phyloP scores from a whole-genome alignment of 2,113 vertebrate species.

The Seriola dumerili region DNA sequence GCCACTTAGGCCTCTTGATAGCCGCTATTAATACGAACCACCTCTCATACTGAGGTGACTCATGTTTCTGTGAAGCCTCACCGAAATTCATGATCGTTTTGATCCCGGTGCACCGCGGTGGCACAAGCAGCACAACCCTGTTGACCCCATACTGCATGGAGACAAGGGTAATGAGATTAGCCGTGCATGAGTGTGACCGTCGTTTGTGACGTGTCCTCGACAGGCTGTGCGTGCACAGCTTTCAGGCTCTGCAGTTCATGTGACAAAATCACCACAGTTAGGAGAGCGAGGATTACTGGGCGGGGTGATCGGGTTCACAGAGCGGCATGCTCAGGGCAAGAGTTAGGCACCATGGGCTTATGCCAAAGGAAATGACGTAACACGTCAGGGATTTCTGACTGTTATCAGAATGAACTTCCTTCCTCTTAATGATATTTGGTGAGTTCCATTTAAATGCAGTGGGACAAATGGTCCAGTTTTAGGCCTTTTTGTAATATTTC shows the following conservation, averaged over 20 bases:
- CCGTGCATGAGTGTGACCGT: constrained; percentile 68
- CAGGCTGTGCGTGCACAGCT: constrained; percentile 56
- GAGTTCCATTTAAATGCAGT: constrained; percentile 14
- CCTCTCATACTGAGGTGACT: constrained; percentile 43
- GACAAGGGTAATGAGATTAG: constrained; percentile 83
- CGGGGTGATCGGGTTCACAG: constrained; percentile 72
- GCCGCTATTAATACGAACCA: constrained; percentile 62
- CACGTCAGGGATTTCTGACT: constrained; percentile 49
- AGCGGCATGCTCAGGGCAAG: constrained; percentile 43
- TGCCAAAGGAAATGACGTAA: constrained; percentile 61
- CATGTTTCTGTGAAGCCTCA: constrained; percentile 51
- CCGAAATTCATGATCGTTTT: constrained; percentile 49
- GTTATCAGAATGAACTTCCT: constrained; percentile 50
- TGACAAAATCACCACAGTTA: constrained; percentile 74
- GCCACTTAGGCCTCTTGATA: constrained; percentile 32
- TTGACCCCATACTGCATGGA: constrained; percentile 72
- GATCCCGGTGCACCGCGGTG: constrained; percentile 33
- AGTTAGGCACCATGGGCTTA: constrained; percentile 28
- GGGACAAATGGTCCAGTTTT: constrained; percentile 17
- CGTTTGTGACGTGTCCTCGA: constrained; percentile 74
- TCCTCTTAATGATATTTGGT: constrained; percentile 1
- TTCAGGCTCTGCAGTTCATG: constrained; percentile 70
- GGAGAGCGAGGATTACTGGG: constrained; percentile 72
- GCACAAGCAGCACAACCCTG: constrained; percentile 56
- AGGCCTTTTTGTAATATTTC: not conserved